A percentile compares a stretch with the other conserved stretches of the same genome.
These are phyloP conservation scores for Drosophila equinoxialis DNA, from an alignment of 1,140 invertebrate species.

Conservation along the genomic window DNA sequence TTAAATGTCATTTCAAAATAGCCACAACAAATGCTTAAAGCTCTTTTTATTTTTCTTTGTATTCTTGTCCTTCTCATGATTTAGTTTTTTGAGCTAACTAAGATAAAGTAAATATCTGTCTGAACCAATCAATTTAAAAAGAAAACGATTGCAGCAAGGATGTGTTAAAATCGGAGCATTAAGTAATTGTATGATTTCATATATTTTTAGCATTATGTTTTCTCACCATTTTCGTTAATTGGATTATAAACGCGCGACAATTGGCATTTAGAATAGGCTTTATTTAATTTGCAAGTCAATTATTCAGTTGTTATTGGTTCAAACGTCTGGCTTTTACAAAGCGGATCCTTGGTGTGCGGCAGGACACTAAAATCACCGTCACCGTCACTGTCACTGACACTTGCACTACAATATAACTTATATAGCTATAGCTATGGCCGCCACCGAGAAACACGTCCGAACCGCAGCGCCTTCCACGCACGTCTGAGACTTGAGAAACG, in stretches of 20 bases:
- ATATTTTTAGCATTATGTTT: neutral
- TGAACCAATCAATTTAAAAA: no score
- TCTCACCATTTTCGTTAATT: slow-evolving; percentile 78
- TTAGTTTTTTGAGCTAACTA: no score
- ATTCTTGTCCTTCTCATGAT: no score
- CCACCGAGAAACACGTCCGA: slow-evolving; percentile 69
- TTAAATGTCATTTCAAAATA: neutral
- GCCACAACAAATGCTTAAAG: neutral
- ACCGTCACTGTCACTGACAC: slow-evolving; percentile 2
- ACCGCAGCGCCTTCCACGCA: slow-evolving; percentile 73
- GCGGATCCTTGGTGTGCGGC: slow-evolving; percentile 13
- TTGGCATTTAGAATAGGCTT: slow-evolving; percentile 64
- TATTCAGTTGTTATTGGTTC: no score
- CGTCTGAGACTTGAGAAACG: slow-evolving; percentile 63
- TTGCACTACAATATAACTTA: slow-evolving; percentile 16
- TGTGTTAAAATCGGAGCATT: neutral
- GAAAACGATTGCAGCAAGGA: slow-evolving; percentile 10
- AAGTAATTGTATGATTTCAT: neutral
- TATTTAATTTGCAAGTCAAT: slow-evolving; percentile 33
- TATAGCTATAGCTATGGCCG: neutral
- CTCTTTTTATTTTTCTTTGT: slow-evolving; percentile 1
- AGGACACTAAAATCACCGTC: slow-evolving; percentile 32
- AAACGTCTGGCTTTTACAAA: neutral
- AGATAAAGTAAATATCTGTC: no score
- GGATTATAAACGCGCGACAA: slow-evolving; percentile 60